Percentiles rank a stretch among this genome's conserved stretches.
phyloP scores from a whole-genome alignment of 1,140 invertebrate genomes.

The Sminthurides bifidus region DNA sequence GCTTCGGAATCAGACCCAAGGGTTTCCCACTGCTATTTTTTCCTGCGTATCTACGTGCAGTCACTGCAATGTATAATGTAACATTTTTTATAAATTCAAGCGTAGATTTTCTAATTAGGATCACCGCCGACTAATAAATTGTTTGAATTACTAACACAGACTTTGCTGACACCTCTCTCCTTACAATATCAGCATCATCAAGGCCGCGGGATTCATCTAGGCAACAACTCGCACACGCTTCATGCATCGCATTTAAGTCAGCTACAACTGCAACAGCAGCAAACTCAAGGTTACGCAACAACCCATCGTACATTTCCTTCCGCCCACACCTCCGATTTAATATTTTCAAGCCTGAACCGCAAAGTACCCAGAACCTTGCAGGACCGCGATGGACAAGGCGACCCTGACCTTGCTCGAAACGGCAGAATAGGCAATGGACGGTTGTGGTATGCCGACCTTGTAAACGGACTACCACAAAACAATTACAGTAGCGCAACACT shows the following conservation, averaged over 20 bases:
- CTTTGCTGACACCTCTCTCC: conserved; percentile 31
- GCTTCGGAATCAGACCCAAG: not conserved
- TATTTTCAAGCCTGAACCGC: conserved; percentile 28
- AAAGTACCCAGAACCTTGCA: conserved; percentile 13
- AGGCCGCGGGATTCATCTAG: no score
- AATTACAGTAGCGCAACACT: not conserved
- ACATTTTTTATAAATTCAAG: not conserved
- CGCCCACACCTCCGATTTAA: conserved; percentile 28
- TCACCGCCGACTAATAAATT: no score
- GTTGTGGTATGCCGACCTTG: conserved; percentile 24
- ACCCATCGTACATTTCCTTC: conserved; percentile 31
- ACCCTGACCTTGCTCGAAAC: not conserved
- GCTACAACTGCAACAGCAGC: conserved; percentile 14
- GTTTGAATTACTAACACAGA: conserved; percentile 23
- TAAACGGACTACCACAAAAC: conserved; percentile 19
- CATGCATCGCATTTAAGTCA: conserved; percentile 10
- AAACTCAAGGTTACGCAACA: conserved; percentile 22
- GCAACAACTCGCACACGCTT: conserved; percentile 14
- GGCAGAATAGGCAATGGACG: conserved; percentile 9
- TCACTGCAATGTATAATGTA: not conserved
- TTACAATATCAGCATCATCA: conserved; percentile 30
- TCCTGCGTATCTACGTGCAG: not conserved
- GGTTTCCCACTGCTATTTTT: not conserved
- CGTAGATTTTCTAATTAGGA: no score
- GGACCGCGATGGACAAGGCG: not conserved